Conservation (phyloP, 2,888 invertebrate species). For the Drosophila aldrichi region DNA sequence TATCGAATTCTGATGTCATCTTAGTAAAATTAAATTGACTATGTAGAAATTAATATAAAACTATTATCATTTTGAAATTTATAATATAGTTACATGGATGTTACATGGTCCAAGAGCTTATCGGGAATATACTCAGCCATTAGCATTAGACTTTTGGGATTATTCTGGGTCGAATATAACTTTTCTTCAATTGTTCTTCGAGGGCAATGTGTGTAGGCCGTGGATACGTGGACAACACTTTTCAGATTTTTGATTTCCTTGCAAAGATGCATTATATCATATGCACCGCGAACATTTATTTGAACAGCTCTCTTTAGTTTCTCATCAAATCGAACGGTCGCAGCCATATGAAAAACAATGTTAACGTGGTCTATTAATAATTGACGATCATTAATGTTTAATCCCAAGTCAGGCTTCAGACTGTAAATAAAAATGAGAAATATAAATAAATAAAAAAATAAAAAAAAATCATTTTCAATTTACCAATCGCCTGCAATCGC, state of each 20-base stretch:
- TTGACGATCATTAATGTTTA: conserved; percentile 11
- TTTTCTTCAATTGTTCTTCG: conserved; percentile 86
- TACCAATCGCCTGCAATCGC: conserved; percentile 28
- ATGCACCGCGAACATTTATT: conserved; percentile 90
- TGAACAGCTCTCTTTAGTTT: conserved; percentile 90
- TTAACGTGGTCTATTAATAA: conserved; percentile 84
- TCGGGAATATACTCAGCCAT: conserved; percentile 82
- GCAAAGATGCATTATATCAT: conserved; percentile 88
- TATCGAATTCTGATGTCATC: too few relatives aligned
- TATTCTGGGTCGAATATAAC: conserved; percentile 86
- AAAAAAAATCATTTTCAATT: neutral
- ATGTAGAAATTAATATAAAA: too few relatives aligned
- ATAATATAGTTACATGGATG: conserved; percentile 17
- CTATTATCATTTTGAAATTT: neutral
- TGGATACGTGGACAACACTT: conserved; percentile 87
- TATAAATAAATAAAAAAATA: too few relatives aligned
- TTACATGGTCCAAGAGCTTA: conserved; percentile 18
- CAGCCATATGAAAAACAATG: conserved; percentile 87
- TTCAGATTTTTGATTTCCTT: conserved; percentile 87
- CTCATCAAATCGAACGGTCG: conserved; percentile 90
- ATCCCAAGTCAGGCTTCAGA: conserved; percentile 14
- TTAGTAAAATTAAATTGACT: too few relatives aligned
- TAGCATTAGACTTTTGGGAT: conserved; percentile 81
- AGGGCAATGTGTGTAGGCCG: conserved; percentile 87
- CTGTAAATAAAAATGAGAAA: conserved; percentile 8